Percentiles rank a stretch among this genome's conserved stretches.
phyloP scores from a whole-genome alignment of 2,888 invertebrate genomes.

The Latrodectus elegans region DNA sequence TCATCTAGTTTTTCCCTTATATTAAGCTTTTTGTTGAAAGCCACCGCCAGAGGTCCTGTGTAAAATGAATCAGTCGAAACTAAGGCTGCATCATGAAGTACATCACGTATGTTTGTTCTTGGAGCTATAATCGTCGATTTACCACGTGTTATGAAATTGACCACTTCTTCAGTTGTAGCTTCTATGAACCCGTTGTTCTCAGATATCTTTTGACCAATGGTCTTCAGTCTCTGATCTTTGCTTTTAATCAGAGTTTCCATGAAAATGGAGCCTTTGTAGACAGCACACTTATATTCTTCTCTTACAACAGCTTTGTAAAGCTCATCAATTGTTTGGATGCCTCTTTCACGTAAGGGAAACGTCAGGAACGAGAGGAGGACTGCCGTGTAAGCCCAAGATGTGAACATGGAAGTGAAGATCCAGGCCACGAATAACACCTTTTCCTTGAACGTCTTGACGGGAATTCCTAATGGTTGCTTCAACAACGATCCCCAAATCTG shows the following conservation, averaged over 20 bases:
- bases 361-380: slow-evolving; percentile 33
- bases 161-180: not conserved
- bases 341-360: slow-evolving; percentile 11
- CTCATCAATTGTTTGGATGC: slow-evolving; percentile 10
- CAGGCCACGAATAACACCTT: slow-evolving; percentile 13
- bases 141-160: not conserved
- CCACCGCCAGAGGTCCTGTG: slow-evolving; percentile 2
- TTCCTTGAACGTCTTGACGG: not conserved
- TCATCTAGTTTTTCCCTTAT: slow-evolving; percentile 21
- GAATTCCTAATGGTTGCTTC: slow-evolving; percentile 14
- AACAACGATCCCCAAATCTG: slow-evolving; percentile 14
- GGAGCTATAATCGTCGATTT: slow-evolving; percentile 20
- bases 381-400: slow-evolving; percentile 31
- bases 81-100: slow-evolving; percentile 8
- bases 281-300: slow-evolving; percentile 26
- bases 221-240: not conserved
- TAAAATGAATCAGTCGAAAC: slow-evolving; percentile 15
- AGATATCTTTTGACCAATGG: slow-evolving; percentile 11
- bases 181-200: slow-evolving; percentile 18
- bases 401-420: slow-evolving; percentile 5
- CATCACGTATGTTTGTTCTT: not conserved
- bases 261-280: slow-evolving; percentile 4
- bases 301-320: slow-evolving; percentile 8
- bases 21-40: slow-evolving; percentile 14
- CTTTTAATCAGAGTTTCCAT: not conserved